phyloP scores from a whole-genome alignment of 2,888 invertebrate genomes.

The Gnatocerus cornutus region DNA sequence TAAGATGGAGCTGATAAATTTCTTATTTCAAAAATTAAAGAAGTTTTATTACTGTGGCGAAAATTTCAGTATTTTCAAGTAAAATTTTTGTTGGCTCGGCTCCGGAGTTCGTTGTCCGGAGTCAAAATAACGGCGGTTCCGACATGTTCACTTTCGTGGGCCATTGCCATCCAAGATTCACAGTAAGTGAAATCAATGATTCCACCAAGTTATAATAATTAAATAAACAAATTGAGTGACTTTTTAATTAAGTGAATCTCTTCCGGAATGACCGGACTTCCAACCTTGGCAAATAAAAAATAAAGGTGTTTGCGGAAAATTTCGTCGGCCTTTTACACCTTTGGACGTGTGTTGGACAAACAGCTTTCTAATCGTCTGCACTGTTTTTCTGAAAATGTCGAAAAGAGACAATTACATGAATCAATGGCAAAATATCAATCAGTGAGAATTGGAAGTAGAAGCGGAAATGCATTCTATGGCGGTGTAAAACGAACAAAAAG shows the following conservation, averaged over 20 bases:
- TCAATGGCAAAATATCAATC: conserved; percentile 27
- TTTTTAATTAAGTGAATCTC: too few species aligned
- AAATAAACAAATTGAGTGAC: too few species aligned
- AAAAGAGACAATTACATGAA: conserved; percentile 39
- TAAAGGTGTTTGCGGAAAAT: not conserved
- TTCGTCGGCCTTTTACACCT: conserved; percentile 14
- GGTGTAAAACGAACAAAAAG: conserved; percentile 55
- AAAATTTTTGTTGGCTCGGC: conserved; percentile 34
- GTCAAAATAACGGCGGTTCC: conserved; percentile 52
- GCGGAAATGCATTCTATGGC: conserved; percentile 51
- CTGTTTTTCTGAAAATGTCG: conserved; percentile 25
- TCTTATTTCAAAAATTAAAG: not conserved
- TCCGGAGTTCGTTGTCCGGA: conserved; percentile 54
- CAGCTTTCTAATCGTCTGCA: conserved; percentile 38
- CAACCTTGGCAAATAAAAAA: too few species aligned
- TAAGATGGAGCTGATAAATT: conserved; percentile 4
- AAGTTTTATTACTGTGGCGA: too few species aligned
- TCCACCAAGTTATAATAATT: not conserved
- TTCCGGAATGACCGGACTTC: too few species aligned
- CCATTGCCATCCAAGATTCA: conserved; percentile 51
- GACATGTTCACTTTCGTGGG: conserved; percentile 60
- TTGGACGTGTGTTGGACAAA: conserved; percentile 11
- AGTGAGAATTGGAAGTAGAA: conserved; percentile 13
- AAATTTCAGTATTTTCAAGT: conserved; percentile 31
- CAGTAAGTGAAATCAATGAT: conserved; percentile 42